Base-by-base conservation (phyloP, 1,140 invertebrate genomes). In the Aphidius ervi region DNA sequence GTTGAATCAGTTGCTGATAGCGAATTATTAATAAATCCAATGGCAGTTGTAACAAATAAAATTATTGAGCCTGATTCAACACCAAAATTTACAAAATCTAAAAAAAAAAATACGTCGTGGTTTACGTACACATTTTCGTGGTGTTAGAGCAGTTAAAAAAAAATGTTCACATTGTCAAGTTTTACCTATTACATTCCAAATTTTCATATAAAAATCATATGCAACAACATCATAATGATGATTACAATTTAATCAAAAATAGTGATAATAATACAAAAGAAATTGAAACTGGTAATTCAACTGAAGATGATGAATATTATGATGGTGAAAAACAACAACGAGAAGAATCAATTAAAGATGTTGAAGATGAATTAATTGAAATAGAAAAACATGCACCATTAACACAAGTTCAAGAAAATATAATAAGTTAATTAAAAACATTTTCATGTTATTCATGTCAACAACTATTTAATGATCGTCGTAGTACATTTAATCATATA, bases 371-470 rank as follows among this genome's bases (percentile, higher is more conserved):
- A 23, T 50, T 75, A 10, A 61, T 66, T 6, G 72, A 59, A 20
- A 63, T 74, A 53, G 74, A 76, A 5, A 68, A 73, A 8, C 67
- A 76, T 23, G 68, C 71, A 6, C 71, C 76, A 0, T 50, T 80
- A 4, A 76, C 75, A 0, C 67, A 72, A 8, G 73, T 77, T 20
- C 78, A 80, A 53, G 71, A 77, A 16, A 73, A 72, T 7, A 77
- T 80, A 9, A 80, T 80, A 46, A 73, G 76, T 9, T 76, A 80
- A 49, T 52, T 80, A 39, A 80, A 80, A 56, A 80, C 78, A 0
- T 80, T 72, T 40, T 76, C 74, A 0, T 80, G 78, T 50, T 79
- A 77, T 50, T 59, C 72, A 1, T 80, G 78, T 31, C 62, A 76
- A 1, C 66, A 75, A 45, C 65, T 50, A 0, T 79, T 79, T 42